Evolutionary conservation across 2,797 vertebrate species (phyloP).

Genomic region (Neosilurus hyrtlii): DNA sequence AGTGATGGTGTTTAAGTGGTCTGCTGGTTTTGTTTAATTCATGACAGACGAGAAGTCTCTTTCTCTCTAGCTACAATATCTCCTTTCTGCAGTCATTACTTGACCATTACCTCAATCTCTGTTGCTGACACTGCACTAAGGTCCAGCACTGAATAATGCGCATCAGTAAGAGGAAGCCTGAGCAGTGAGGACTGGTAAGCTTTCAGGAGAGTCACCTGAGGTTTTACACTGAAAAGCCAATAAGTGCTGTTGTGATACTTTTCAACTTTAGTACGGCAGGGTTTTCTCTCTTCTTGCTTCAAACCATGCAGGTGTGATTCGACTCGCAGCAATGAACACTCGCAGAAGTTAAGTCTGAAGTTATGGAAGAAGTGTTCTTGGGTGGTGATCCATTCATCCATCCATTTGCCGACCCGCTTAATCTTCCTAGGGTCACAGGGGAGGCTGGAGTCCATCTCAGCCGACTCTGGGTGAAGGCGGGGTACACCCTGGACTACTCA

Average conservation of each 20-base stretch:
- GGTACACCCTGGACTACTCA: too few relatives aligned
- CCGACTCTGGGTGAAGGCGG: too few relatives aligned
- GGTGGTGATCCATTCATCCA: neutral
- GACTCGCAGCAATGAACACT: neutral
- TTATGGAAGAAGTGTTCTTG: neutral
- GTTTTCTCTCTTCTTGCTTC: neutral
- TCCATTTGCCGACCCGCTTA: too few relatives aligned
- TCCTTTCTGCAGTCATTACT: constrained; percentile 8
- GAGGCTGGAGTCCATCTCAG: too few relatives aligned
- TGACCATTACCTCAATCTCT: neutral
- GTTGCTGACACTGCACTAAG: constrained; percentile 2
- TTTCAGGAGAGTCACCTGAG: neutral
- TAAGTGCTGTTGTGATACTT: neutral
- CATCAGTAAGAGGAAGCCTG: neutral
- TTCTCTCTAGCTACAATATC: neutral
- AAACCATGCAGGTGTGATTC: neutral
- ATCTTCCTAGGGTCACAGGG: too few relatives aligned
- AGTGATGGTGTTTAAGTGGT: constrained; percentile 6
- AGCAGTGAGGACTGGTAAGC: neutral
- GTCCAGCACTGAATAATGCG: neutral
- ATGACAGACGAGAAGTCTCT: neutral
- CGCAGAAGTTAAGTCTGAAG: neutral
- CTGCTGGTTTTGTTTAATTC: constrained; percentile 23
- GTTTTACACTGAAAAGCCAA: neutral
- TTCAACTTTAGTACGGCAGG: neutral